A percentile compares a stretch with the other conserved stretches of the same genome.
Evolutionary conservation across 2,113 vertebrate genomes (phyloP).

Genomic region (Dromiciops gliroides): DNA sequence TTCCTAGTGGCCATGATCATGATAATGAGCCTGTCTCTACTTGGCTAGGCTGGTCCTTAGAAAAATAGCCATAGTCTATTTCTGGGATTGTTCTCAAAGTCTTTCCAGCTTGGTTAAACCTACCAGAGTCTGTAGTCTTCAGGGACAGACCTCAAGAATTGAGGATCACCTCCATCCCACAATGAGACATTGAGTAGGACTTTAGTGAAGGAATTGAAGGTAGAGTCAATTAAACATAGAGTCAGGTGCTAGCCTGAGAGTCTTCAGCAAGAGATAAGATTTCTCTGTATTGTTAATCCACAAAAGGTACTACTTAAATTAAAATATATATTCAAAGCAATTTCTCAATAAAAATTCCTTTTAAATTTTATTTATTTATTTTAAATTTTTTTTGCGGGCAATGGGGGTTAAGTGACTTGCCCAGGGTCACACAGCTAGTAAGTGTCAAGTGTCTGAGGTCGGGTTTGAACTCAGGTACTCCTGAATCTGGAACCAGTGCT

Average conservation of each 20-base stretch:
- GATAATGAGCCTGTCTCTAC: not conserved
- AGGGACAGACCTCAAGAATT: not conserved
- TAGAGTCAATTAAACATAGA: not conserved
- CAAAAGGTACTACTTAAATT: too few species aligned
- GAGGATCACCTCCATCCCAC: too few species aligned
- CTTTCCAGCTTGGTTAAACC: not conserved
- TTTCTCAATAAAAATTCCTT: not conserved
- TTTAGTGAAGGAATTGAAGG: not conserved
- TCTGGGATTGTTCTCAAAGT: too few species aligned
- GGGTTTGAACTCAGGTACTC: too few species aligned
- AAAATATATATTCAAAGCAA: not conserved
- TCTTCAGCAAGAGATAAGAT: not conserved
- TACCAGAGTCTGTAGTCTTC: not conserved
- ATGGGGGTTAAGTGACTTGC: too few species aligned
- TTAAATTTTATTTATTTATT: too few species aligned
- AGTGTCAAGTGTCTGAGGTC: too few species aligned
- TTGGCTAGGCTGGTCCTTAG: not conserved
- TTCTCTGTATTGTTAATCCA: not conserved
- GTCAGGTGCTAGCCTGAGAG: not conserved
- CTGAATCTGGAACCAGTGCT: too few species aligned
- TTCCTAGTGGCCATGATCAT: not conserved
- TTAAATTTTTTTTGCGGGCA: too few species aligned
- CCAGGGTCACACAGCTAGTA: too few species aligned
- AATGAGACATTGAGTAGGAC: not conserved
- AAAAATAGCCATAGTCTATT: not conserved